A percentile compares a stretch with the other conserved stretches of the same genome.
Evolutionary conservation across 2,888 invertebrate genomes (phyloP).

Genomic region (Drosophila anceps): DNA sequence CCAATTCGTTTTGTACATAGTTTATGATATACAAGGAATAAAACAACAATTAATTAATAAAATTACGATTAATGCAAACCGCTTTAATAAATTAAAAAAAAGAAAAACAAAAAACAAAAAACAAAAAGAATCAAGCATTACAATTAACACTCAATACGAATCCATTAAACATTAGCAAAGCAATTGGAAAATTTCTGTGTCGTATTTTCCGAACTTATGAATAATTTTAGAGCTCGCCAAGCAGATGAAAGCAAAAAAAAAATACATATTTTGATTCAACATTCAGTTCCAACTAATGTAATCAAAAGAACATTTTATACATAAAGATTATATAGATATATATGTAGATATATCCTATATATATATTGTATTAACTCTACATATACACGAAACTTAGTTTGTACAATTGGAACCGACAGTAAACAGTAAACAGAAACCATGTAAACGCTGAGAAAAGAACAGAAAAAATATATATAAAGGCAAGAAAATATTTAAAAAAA

Average conservation of each 20-base stretch:
- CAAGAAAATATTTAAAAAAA: conserved; percentile 58
- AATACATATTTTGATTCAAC: conserved; percentile 33
- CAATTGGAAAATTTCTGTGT: conserved; percentile 19
- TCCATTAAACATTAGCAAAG: conserved; percentile 44
- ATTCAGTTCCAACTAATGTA: conserved; percentile 65
- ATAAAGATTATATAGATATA: conserved; percentile 34
- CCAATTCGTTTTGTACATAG: conserved; percentile 56
- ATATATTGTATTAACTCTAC: conserved; percentile 58
- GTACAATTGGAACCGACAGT: conserved; percentile 61
- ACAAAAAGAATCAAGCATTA: conserved; percentile 22
- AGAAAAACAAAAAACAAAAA: too few relatives aligned
- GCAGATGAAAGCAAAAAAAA: conserved; percentile 4
- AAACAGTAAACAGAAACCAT: conserved; percentile 48
- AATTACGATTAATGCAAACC: conserved; percentile 50
- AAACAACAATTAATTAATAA: conserved; percentile 15
- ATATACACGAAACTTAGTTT: conserved; percentile 64
- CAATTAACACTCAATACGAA: conserved; percentile 41
- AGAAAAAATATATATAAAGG: conserved; percentile 59
- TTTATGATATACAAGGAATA: conserved; percentile 35
- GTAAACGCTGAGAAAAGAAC: conserved; percentile 68
- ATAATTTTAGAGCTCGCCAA: conserved; percentile 60
- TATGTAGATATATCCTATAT: conserved; percentile 43
- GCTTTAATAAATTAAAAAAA: conserved; percentile 69
- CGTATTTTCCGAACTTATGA: conserved; percentile 52
- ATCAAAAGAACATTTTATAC: conserved; percentile 59